Base-by-base conservation (phyloP, 2,113 vertebrate genomes). In the Dolichotis patagonum region DNA sequence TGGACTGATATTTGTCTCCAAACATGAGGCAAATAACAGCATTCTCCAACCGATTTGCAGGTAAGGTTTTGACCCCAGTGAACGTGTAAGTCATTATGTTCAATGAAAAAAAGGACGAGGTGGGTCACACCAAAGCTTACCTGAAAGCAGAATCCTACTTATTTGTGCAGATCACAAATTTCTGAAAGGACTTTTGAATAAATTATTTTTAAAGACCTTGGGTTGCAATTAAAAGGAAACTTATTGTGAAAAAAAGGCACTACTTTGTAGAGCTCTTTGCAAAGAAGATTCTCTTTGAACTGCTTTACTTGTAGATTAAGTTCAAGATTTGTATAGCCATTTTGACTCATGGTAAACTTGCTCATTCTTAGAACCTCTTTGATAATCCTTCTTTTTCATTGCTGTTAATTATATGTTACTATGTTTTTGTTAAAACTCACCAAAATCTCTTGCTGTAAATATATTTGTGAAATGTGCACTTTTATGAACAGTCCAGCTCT, bases 41-140 rank as follows among this genome's bases (percentile, higher is more conserved):
- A 17, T 43, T 85, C 30, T 58, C 84, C 19, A 20, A 2, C 13
- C 52, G 62, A 91, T 71, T 89, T 32, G 54, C 58, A 85, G 84
- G 62, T 26, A 73, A 85, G 7, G 13, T 54, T 78, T 82, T 75
- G 56, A 71, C 35, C 52, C 11, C 8, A 1, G 30, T 54, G 63
- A 91, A 71, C 63, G 49, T 73, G 43, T 62, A 98, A 88, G 20
- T 49, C 58, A 89, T 65, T 52, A 71, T 19, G 26, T n/a, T 96
- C 54, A 90, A 60, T 43, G 85, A 80, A 67, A 78, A 85, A 2
- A 94, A 85, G 7, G 17, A 90, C 95, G 32, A 86, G 20, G 10
- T 58, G 30, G 58, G 16, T 46, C 30, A 85, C 24, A 32, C 75
- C 56, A 41, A 87, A 89, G 24, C 32, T 81, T n/a, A 85, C 30